Evolutionary conservation across 2,888 invertebrate genomes (phyloP), one percentile per base, ranked within the genome.

Genomic region (Phragmatobia fuliginosa): DNA sequence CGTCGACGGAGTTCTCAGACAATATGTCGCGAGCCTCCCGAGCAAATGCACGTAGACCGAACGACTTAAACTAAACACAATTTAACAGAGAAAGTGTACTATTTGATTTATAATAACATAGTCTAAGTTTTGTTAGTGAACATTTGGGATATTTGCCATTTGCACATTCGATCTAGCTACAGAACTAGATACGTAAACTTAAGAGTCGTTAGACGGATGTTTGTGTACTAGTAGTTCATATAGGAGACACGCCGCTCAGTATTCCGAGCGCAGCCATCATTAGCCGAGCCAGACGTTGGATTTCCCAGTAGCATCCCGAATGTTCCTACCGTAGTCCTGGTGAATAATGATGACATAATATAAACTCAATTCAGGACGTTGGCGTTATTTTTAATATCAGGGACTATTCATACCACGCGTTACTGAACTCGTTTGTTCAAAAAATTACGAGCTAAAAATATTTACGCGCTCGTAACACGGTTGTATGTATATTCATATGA

Each of bases 1-100:
- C 94, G 93, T 91, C 91, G 93, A 89, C 88, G 87, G 92, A 93
- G 94, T 93, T 94, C 91, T 88, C 90, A 94, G 94, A 94, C 95
- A 94, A 94, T 93, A 94, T 94, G 94, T 94, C 93, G 94, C 92
- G 89, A 88, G 85, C 88, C 87, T 88, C 88, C 90, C 91, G 85
- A 89, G 85, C 88, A 86, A 91, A 90, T 90, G 89, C 90, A 89
- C 88, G 83, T 83, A 79, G 85, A 86, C 84, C 85, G 83, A 85
- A 87, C 83, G 86, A 90, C 90, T 92, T 90, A 92, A 92, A 93
- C 91, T 90, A 91, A 92, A 93, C 90, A 90, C 89, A 90, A 91
- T 92, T 90, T 89, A 87, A 87, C 86, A 77, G 87, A 86, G 89
- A 91, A 91, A 92, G 89, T 90, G 86, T 90, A 90, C 89, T 90